phyloP scores from a whole-genome alignment of 2,888 invertebrate species.

The Tolmerus cingulatus region DNA sequence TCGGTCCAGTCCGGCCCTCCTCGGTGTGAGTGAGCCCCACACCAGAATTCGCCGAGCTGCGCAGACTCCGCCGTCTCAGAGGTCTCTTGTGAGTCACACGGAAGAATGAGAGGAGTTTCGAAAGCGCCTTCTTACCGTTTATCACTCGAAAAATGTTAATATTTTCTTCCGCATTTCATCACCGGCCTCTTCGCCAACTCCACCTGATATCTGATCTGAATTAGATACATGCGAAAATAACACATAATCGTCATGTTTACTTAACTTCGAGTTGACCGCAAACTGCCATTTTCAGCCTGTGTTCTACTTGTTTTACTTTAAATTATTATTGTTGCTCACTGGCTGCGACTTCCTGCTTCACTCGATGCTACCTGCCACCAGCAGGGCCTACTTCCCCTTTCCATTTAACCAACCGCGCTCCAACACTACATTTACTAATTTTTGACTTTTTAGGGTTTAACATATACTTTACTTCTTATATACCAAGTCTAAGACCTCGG shows the following conservation, averaged over 20 bases:
- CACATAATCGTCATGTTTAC: not conserved
- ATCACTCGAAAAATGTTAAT: slow-evolving; percentile 33
- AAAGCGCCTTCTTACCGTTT: slow-evolving; percentile 18
- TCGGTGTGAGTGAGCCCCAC: not conserved
- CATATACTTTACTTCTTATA: not conserved
- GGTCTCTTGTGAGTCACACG: not conserved
- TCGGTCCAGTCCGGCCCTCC: not conserved
- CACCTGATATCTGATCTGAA: slow-evolving; percentile 11
- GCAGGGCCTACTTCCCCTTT: not conserved
- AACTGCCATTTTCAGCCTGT: slow-evolving; percentile 23
- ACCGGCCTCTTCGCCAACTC: slow-evolving; percentile 1
- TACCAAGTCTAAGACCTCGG: not conserved
- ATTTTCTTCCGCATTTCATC: slow-evolving; percentile 42
- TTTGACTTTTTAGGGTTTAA: slow-evolving; percentile 1
- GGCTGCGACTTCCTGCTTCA: not conserved
- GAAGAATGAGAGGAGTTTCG: not conserved
- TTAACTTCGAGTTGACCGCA: slow-evolving; percentile 5
- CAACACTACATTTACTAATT: not conserved
- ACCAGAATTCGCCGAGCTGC: not conserved
- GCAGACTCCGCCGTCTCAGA: not conserved
- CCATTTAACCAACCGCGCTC: not conserved
- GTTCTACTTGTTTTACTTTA: not conserved
- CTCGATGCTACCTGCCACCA: not conserved
- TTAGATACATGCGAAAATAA: slow-evolving; percentile 29
- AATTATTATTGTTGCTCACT: slow-evolving; percentile 5